phyloP scores from a whole-genome alignment of 23 tunicate genomes.

The Diplosoma virens region DNA sequence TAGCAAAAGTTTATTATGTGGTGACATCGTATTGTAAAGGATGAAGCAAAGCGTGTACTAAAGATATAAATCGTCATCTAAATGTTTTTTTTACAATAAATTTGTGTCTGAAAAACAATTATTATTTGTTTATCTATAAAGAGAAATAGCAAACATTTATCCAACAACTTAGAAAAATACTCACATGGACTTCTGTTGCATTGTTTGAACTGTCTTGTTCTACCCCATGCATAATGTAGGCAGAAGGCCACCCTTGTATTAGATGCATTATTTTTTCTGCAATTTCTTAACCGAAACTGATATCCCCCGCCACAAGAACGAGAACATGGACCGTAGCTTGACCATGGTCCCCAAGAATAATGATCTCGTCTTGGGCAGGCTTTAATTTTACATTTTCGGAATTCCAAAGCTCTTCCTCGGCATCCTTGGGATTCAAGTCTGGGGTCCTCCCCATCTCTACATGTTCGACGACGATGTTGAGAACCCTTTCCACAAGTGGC shows the following conservation, averaged over 20 bases:
- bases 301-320: slow-evolving; percentile 5
- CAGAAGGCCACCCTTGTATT: not conserved
- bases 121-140: too few species aligned
- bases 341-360: slow-evolving; percentile 4
- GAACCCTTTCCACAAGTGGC: not conserved
- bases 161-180: too few species aligned
- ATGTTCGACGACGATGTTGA: not conserved
- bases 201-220: not conserved
- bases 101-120: too few species aligned
- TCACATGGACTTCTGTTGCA: slow-evolving; percentile 7
- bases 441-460: not conserved
- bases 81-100: too few species aligned
- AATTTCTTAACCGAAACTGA: not conserved
- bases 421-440: not conserved
- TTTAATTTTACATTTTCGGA: not conserved
- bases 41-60: too few species aligned
- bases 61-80: too few species aligned
- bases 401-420: not conserved
- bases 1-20: too few species aligned
- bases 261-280: not conserved
- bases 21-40: too few species aligned
- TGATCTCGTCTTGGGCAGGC: not conserved
- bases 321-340: not conserved
- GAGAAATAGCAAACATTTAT: too few species aligned
- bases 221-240: not conserved